These are phyloP conservation scores for Gorsachius goisagi DNA, from an alignment of 2,113 vertebrate species.

Conservation along the genomic window DNA sequence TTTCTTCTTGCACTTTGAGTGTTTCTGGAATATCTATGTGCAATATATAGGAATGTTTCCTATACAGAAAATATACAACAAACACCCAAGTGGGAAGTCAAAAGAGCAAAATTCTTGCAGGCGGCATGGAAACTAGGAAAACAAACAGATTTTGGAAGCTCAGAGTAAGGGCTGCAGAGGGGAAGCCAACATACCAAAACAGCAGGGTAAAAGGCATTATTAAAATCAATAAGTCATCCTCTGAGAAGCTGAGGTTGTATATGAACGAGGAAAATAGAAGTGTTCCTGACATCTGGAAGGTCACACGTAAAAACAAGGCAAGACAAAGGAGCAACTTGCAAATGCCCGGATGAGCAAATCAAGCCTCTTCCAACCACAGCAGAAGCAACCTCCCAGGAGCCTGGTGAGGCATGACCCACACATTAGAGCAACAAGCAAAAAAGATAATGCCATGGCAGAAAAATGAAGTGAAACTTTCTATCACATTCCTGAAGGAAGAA, in stretches of 20 bases:
- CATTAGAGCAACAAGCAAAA: neutral
- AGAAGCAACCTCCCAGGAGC: neutral
- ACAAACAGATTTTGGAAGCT: constrained; percentile 66
- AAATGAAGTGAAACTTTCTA: neutral
- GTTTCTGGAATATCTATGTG: neutral
- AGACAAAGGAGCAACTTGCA: constrained; percentile 13
- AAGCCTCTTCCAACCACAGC: neutral
- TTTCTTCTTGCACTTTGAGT: neutral
- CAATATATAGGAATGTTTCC: constrained; percentile 47
- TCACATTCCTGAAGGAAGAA: neutral
- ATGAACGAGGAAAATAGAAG: neutral
- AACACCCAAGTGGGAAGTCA: constrained; percentile 59
- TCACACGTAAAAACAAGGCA: neutral
- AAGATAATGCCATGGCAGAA: neutral
- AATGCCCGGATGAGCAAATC: neutral
- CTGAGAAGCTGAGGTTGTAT: constrained; percentile 25
- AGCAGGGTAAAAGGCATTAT: constrained; percentile 68
- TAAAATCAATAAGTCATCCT: constrained; percentile 64
- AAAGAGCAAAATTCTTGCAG: constrained; percentile 46
- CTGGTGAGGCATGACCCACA: neutral
- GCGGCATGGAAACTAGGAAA: constrained; percentile 67
- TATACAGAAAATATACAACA: constrained; percentile 46
- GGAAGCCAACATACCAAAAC: constrained; percentile 59
- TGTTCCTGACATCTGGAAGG: constrained; percentile 14
- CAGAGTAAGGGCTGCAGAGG: constrained; percentile 26